Evolutionary conservation across 2,888 invertebrate genomes (phyloP).

Genomic region (Tetranychus truncatus): DNA sequence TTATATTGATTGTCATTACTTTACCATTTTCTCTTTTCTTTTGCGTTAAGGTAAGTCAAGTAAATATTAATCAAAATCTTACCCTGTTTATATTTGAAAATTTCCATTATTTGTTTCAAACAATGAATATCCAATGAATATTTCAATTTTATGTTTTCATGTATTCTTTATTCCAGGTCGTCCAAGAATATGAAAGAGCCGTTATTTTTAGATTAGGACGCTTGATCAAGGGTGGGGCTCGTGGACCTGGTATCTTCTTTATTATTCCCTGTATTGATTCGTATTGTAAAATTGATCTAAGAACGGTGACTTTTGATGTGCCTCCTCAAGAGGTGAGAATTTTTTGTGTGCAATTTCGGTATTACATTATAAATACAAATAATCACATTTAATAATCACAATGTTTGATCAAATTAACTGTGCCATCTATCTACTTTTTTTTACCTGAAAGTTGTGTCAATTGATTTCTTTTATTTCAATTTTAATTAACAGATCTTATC

Average conservation of each 20-base stretch:
- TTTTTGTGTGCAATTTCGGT: too few relatives aligned
- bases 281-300: slow-evolving; percentile 78
- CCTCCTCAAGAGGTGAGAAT: slow-evolving; percentile 53
- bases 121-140: too few relatives aligned
- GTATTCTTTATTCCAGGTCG: slow-evolving; percentile 40
- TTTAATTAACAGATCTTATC: slow-evolving; percentile 28
- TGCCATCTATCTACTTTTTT: too few relatives aligned
- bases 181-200: slow-evolving; percentile 39
- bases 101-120: too few relatives aligned
- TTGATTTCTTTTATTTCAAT: too few relatives aligned
- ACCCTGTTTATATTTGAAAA: too few relatives aligned
- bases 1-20: slow-evolving; percentile 50
- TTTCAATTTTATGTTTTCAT: too few relatives aligned
- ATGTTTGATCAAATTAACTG: too few relatives aligned
- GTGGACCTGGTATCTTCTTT: slow-evolving; percentile 68
- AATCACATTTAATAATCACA: neutral
- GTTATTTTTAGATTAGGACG: slow-evolving; percentile 58
- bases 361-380: too few relatives aligned
- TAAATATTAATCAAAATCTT: too few relatives aligned
- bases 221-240: neutral
- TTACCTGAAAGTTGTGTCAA: neutral
- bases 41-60: slow-evolving; percentile 51
- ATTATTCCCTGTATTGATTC: slow-evolving; percentile 87
- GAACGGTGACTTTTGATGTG: slow-evolving; percentile 69
- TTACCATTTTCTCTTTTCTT: slow-evolving; percentile 64